These are phyloP conservation scores for Cydia strobilella DNA, from an alignment of 1,140 invertebrate genomes.

Conservation along the genomic window DNA sequence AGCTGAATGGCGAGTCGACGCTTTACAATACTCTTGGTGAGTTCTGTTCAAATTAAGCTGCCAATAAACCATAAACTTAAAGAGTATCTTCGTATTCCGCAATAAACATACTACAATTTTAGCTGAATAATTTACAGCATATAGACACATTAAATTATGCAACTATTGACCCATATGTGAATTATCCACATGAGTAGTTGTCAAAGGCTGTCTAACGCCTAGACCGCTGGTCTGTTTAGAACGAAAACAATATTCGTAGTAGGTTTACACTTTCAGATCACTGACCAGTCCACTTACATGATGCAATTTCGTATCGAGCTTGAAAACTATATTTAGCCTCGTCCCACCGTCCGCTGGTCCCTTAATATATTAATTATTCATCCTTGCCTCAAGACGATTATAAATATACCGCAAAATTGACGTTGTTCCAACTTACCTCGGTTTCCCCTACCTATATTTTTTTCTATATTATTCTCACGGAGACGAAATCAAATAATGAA, in stretches of 20 bases:
- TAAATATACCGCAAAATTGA: too few relatives aligned
- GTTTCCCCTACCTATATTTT: too few relatives aligned
- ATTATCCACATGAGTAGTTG: conserved; percentile 6
- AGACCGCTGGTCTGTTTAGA: background rate
- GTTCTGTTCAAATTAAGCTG: conserved; percentile 41
- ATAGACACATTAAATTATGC: background rate
- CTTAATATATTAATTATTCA: too few relatives aligned
- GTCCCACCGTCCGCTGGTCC: too few relatives aligned
- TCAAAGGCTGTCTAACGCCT: background rate
- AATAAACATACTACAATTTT: conserved; percentile 38
- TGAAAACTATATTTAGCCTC: too few relatives aligned
- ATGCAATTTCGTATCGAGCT: too few relatives aligned
- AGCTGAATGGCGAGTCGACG: conserved; percentile 80
- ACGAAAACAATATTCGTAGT: background rate
- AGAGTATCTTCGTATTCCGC: too few relatives aligned
- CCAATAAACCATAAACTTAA: background rate
- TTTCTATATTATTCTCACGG: too few relatives aligned
- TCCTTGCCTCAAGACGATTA: too few relatives aligned
- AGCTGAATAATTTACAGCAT: conserved; percentile 84
- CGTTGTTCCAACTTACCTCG: too few relatives aligned
- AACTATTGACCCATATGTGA: conserved; percentile 18
- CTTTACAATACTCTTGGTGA: conserved; percentile 82
- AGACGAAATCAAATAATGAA: too few relatives aligned
- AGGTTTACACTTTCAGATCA: conserved; percentile 2
- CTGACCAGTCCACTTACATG: background rate